phyloP scores from a whole-genome alignment of 2,797 vertebrate species.

The Sebastes steindachneri region DNA sequence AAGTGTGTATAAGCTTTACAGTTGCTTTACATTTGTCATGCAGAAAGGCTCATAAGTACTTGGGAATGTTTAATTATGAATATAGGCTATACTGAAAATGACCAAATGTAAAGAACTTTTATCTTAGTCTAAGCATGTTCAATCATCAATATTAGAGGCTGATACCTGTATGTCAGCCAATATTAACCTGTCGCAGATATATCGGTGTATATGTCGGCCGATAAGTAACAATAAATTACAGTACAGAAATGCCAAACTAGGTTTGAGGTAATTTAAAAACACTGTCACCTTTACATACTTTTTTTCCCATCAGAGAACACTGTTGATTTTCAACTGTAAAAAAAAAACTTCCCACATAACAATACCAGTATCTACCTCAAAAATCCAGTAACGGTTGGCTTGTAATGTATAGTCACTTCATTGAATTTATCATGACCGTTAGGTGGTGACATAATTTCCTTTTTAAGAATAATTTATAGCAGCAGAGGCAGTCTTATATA shows the following conservation, averaged over 20 bases:
- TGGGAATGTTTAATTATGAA: not conserved
- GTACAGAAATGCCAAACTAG: not conserved
- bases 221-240: not conserved
- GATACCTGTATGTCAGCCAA: not conserved
- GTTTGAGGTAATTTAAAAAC: not conserved
- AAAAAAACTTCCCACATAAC: not conserved
- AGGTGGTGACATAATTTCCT: not conserved
- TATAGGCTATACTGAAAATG: not conserved
- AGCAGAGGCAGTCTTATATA: not conserved
- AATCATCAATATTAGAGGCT: not conserved
- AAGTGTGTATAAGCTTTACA: not conserved
- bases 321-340: not conserved
- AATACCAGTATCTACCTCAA: not conserved
- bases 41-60: not conserved
- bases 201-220: not conserved
- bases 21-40: not conserved
- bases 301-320: not conserved
- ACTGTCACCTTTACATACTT: too few species aligned
- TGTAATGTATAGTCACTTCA: not conserved
- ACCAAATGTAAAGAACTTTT: not conserved
- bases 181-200: not conserved
- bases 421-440: not conserved
- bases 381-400: not conserved
- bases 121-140: too few species aligned
- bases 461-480: not conserved